Conservation (phyloP, 1,140 invertebrate species). For the Macrobrachium rosenbergii region DNA sequence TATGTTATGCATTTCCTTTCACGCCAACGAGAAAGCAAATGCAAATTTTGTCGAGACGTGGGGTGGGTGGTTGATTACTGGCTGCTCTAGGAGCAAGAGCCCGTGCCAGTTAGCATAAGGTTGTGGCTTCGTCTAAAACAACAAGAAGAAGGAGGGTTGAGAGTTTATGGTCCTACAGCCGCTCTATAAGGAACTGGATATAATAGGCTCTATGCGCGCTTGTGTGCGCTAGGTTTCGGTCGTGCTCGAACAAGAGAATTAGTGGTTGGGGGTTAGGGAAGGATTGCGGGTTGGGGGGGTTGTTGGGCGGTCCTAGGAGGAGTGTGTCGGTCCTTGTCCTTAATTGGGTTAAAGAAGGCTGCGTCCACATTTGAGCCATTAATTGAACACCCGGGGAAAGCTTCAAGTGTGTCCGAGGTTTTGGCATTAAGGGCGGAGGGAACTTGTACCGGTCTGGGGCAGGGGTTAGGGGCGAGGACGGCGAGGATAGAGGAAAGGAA, state of each 20-base stretch:
- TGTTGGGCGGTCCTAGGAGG: not conserved
- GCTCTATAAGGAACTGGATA: not conserved
- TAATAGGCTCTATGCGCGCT: not conserved
- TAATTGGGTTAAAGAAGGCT: slow-evolving; percentile 59
- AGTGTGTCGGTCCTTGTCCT: slow-evolving; percentile 26
- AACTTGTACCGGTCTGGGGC: not conserved
- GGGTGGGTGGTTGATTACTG: too few species aligned
- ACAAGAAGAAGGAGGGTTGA: not conserved
- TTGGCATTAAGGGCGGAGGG: not conserved
- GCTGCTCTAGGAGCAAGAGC: too few species aligned
- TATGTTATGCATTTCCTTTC: too few species aligned
- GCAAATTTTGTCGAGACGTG: too few species aligned
- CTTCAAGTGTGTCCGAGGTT: slow-evolving; percentile 13
- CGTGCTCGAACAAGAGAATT: not conserved
- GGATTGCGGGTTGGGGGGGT: too few species aligned
- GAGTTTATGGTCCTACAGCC: too few species aligned
- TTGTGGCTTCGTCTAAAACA: too few species aligned
- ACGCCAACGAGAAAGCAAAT: too few species aligned
- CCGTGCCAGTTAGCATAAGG: too few species aligned
- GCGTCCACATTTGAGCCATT: slow-evolving; percentile 58
- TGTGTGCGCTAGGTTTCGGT: not conserved
- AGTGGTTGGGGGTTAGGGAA: not conserved
- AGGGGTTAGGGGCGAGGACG: not conserved
- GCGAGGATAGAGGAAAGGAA: slow-evolving; percentile 26
- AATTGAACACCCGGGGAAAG: slow-evolving; percentile 51